Evolutionary conservation across 2,888 invertebrate species (phyloP).

Genomic region (Dastarcus helophoroides): DNA sequence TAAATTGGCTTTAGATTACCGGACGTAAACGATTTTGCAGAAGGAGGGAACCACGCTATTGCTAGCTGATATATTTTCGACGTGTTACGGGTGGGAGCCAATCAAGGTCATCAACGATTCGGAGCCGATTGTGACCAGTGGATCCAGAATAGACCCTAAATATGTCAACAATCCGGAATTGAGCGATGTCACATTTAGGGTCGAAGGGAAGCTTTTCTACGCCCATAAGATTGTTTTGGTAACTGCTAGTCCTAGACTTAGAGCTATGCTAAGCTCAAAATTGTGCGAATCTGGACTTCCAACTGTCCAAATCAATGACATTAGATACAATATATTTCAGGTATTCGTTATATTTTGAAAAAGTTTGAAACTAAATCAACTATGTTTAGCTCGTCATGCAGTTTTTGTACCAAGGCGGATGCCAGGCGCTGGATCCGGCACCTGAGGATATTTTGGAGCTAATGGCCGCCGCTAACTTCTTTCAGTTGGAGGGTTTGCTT

Average conservation of each 20-base stretch:
- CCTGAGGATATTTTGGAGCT: constrained; percentile 74
- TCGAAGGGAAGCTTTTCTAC: constrained; percentile 82
- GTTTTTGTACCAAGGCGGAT: constrained; percentile 83
- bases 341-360: constrained; percentile 39
- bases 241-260: constrained; percentile 75
- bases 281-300: constrained; percentile 64
- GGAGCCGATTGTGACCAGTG: constrained; percentile 48
- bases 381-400: constrained; percentile 73
- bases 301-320: constrained; percentile 84
- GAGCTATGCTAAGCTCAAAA: constrained; percentile 73
- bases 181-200: constrained; percentile 85
- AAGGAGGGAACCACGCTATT: constrained; percentile 81
- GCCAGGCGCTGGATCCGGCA: constrained; percentile 63
- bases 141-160: constrained; percentile 78
- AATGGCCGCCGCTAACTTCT: constrained; percentile 86
- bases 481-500: constrained; percentile 74
- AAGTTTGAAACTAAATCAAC: not conserved
- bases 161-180: constrained; percentile 90
- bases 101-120: constrained; percentile 66
- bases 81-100: constrained; percentile 78
- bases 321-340: constrained; percentile 86
- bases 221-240: constrained; percentile 90
- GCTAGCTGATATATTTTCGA: constrained; percentile 80
- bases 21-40: constrained; percentile 35
- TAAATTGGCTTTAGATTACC: not conserved